Evolutionary conservation across 2,797 vertebrate genomes (phyloP).

Genomic region (Malacoraja senta): DNA sequence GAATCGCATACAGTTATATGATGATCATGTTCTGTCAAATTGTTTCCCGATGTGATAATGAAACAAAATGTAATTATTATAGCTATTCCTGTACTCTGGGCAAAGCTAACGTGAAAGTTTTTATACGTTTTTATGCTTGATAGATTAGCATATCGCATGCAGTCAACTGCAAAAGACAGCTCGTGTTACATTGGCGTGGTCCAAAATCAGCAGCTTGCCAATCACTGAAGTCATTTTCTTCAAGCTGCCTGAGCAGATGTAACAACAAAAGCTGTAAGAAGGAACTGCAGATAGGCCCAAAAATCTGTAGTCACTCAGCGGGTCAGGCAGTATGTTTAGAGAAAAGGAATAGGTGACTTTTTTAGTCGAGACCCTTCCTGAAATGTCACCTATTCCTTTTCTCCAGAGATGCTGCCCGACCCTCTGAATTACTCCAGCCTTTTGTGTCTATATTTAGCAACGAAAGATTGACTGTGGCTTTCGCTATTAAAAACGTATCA

Average conservation of each 20-base stretch:
- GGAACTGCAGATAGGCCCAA: too few relatives aligned
- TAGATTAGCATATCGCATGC: neutral
- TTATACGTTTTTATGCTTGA: conserved; percentile 34
- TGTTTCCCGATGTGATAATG: neutral
- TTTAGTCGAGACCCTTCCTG: too few relatives aligned
- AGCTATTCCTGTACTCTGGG: conserved; percentile 27
- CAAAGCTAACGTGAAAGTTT: conserved; percentile 21
- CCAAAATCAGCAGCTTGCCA: neutral
- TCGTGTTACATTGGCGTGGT: conserved; percentile 23
- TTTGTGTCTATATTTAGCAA: neutral
- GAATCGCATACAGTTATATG: neutral
- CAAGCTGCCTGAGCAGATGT: neutral
- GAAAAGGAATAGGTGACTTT: too few relatives aligned
- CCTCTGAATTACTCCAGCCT: too few relatives aligned
- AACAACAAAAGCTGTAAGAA: neutral
- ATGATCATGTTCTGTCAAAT: conserved; percentile 18
- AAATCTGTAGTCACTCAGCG: too few relatives aligned
- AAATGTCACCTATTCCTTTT: too few relatives aligned
- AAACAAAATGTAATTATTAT: conserved; percentile 7
- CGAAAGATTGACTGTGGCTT: neutral
- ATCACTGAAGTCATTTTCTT: neutral
- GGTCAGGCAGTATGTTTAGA: too few relatives aligned
- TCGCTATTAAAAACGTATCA: neutral
- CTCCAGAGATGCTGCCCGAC: too few relatives aligned
- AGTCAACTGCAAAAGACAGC: conserved; percentile 25